phyloP scores from a whole-genome alignment of 2,797 vertebrate genomes.

The Pitangus sulphuratus region DNA sequence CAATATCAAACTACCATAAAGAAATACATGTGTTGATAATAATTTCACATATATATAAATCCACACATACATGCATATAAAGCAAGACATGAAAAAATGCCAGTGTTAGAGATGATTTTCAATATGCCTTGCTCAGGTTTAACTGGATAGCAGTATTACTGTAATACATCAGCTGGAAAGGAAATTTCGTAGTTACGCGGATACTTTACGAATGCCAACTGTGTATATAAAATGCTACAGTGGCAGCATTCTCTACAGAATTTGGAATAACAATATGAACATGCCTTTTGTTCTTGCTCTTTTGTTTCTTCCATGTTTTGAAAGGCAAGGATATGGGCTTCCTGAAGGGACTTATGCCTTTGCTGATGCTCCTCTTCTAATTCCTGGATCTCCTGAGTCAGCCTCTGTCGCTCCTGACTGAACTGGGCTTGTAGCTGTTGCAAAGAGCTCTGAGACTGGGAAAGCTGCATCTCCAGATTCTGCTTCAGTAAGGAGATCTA shows the following conservation, averaged over 20 bases:
- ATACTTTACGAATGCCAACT: not conserved
- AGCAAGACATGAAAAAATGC: not conserved
- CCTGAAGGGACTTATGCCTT: constrained; percentile 91
- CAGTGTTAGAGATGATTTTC: not conserved
- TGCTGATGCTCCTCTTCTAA: constrained; percentile 92
- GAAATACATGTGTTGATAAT: not conserved
- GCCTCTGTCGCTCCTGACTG: constrained; percentile 92
- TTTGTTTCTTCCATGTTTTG: constrained; percentile 92
- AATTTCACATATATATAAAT: not conserved
- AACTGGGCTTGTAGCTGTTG: constrained; percentile 97
- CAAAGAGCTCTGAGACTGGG: constrained; percentile 94
- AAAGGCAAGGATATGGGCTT: constrained; percentile 89
- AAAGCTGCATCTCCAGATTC: constrained; percentile 97
- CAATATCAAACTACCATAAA: not conserved
- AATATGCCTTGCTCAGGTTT: not conserved
- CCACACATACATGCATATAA: not conserved
- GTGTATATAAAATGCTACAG: not conserved
- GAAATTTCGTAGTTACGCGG: not conserved
- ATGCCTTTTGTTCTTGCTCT: constrained; percentile 90
- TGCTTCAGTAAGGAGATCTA: constrained; percentile 97
- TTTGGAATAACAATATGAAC: not conserved
- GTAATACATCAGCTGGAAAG: not conserved
- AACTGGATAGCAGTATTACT: not conserved
- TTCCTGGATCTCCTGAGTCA: constrained; percentile 93
- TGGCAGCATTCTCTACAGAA: not conserved